A percentile compares a stretch with the other conserved stretches of the same genome.
Conservation (phyloP, 2,113 vertebrate species). For the Rattus rattus region DNA sequence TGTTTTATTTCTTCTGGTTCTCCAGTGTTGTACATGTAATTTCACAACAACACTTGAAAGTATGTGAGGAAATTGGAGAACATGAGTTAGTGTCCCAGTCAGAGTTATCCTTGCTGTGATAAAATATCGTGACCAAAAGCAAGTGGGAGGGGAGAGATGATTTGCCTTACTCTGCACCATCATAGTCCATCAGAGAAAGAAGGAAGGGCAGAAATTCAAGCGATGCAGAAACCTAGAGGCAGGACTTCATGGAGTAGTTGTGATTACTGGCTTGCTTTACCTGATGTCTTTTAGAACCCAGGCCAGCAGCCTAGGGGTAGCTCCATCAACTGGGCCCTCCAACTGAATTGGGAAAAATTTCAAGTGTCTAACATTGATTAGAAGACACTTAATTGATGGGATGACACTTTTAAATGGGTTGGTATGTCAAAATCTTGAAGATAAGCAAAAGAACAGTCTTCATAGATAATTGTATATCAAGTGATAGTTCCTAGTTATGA, state of each 20-base stretch:
- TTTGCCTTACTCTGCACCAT: neutral
- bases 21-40: neutral
- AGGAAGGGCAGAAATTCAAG: neutral
- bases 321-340: neutral
- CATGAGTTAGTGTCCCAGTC: neutral
- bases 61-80: neutral
- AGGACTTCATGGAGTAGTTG: neutral
- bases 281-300: neutral
- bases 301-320: neutral
- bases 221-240: neutral
- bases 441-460: neutral
- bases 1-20: neutral
- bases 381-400: neutral
- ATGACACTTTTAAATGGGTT: neutral
- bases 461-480: neutral
- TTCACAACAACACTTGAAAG: neutral
- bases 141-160: neutral
- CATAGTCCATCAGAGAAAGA: neutral
- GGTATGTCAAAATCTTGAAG: neutral
- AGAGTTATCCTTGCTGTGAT: neutral
- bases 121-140: neutral
- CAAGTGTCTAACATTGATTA: neutral
- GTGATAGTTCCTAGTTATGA: conserved; percentile 7
- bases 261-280: neutral
- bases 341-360: neutral